Conservation (phyloP, 2,888 invertebrate species). For the Phania funesta region DNA sequence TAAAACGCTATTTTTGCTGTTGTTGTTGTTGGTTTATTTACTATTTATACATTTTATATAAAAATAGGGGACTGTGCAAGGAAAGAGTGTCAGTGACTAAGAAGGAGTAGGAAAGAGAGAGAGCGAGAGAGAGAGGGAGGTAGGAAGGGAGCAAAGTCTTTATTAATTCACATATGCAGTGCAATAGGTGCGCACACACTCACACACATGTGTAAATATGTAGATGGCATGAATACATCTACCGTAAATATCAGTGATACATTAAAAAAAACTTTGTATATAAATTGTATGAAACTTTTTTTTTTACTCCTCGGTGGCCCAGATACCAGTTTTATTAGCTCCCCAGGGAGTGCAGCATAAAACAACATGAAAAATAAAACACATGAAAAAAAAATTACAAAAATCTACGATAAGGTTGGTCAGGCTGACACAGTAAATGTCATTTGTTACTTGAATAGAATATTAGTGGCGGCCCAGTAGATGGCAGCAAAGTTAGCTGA, state of each 20-base stretch:
- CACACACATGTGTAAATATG: not conserved
- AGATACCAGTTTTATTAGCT: constrained; percentile 64
- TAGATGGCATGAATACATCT: not conserved
- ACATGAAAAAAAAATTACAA: constrained; percentile 1
- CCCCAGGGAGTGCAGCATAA: constrained; percentile 53
- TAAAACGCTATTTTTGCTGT: constrained; percentile 10
- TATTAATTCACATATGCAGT: constrained; percentile 44
- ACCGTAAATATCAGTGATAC: constrained; percentile 16
- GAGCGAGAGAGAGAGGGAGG: not conserved
- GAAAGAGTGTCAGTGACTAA: not conserved
- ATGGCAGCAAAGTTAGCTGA: not conserved
- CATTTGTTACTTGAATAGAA: constrained; percentile 20
- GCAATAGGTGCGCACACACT: constrained; percentile 3
- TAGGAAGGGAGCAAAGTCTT: constrained; percentile 12
- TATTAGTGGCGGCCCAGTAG: constrained; percentile 5
- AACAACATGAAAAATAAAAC: not conserved
- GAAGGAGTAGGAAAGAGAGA: not conserved
- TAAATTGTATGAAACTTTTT: constrained; percentile 37
- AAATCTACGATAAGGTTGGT: constrained; percentile 32
- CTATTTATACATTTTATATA: constrained; percentile 29
- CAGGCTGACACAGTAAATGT: constrained; percentile 42
- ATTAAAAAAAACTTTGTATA: not conserved
- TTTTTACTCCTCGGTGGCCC: constrained; percentile 57
- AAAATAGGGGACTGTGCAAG: constrained; percentile 1
- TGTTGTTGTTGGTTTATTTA: constrained; percentile 11